Conservation (phyloP, 2,888 invertebrate genomes). For the Iselma pallidipennis region DNA sequence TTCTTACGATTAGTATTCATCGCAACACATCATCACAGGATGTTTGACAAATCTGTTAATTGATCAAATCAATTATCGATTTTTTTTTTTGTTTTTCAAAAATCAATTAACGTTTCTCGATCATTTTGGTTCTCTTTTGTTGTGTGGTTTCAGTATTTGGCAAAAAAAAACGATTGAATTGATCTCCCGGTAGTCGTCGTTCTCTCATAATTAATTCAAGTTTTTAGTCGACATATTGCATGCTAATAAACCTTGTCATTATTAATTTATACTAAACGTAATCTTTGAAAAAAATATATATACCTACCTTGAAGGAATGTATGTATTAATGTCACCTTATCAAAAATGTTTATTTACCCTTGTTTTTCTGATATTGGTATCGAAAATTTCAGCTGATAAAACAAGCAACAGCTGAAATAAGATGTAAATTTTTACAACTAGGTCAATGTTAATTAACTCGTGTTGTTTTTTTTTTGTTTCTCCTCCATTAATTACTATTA, state of each 20-base stretch:
- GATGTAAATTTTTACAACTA: constrained; percentile 20
- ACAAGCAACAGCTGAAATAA: constrained; percentile 10
- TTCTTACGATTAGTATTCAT: neutral
- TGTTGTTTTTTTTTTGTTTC: constrained; percentile 4
- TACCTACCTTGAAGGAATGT: too few species aligned
- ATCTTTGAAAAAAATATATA: too few species aligned
- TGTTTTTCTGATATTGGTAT: neutral
- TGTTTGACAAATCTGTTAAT: neutral
- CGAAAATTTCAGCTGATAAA: constrained; percentile 1
- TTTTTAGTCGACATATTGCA: neutral
- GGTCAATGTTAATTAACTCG: constrained; percentile 19
- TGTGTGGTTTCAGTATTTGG: neutral
- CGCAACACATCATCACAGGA: neutral
- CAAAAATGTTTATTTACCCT: neutral
- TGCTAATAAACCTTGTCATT: too few species aligned
- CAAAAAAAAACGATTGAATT: neutral
- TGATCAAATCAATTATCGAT: too few species aligned
- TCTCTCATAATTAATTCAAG: too few species aligned
- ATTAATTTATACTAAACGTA: too few species aligned
- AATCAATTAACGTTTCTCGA: too few species aligned
- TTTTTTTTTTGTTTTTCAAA: too few species aligned
- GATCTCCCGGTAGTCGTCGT: neutral
- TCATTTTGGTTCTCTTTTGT: neutral
- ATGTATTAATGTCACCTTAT: neutral
- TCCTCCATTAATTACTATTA: neutral